Percentiles rank a stretch among this genome's conserved stretches.
Conservation (phyloP, 2,113 vertebrate species). For the Grammatotria lemairii region DNA sequence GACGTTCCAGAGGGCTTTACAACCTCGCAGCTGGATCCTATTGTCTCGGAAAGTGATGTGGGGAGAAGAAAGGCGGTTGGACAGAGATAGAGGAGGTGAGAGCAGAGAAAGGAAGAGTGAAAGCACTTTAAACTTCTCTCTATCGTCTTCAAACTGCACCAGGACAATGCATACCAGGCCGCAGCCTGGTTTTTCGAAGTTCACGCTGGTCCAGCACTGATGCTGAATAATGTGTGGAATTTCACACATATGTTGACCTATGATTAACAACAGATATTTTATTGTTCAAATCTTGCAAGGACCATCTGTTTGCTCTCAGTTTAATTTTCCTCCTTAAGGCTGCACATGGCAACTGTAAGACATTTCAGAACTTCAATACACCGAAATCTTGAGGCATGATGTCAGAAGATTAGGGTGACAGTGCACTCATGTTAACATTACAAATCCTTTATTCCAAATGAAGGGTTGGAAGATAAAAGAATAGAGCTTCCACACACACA, state of each 20-base stretch:
- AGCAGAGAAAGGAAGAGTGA: conserved; percentile 33
- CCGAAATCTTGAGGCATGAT: neutral
- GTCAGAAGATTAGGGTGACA: neutral
- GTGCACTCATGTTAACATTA: neutral
- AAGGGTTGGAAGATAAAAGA: neutral
- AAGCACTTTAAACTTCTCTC: conserved; percentile 32
- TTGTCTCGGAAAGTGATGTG: conserved; percentile 49
- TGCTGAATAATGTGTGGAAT: conserved; percentile 48
- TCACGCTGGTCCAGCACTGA: conserved; percentile 12
- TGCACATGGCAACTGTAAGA: conserved; percentile 1
- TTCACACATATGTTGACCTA: conserved; percentile 47
- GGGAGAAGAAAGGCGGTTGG: conserved; percentile 23
- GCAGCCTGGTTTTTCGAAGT: conserved; percentile 5
- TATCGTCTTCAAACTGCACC: conserved; percentile 24
- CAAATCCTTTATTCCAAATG: neutral
- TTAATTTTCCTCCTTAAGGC: conserved; percentile 6
- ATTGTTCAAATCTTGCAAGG: conserved; percentile 27
- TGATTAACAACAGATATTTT: conserved; percentile 41
- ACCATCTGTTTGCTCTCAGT: conserved; percentile 27
- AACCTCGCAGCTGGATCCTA: conserved; percentile 67
- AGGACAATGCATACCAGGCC: conserved; percentile 15
- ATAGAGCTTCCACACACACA: neutral
- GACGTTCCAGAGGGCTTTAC: conserved; percentile 63
- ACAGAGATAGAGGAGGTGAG: conserved; percentile 31
- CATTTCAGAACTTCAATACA: neutral